phyloP scores from a whole-genome alignment of 2,797 vertebrate species.

The Acropternis orthonyx region DNA sequence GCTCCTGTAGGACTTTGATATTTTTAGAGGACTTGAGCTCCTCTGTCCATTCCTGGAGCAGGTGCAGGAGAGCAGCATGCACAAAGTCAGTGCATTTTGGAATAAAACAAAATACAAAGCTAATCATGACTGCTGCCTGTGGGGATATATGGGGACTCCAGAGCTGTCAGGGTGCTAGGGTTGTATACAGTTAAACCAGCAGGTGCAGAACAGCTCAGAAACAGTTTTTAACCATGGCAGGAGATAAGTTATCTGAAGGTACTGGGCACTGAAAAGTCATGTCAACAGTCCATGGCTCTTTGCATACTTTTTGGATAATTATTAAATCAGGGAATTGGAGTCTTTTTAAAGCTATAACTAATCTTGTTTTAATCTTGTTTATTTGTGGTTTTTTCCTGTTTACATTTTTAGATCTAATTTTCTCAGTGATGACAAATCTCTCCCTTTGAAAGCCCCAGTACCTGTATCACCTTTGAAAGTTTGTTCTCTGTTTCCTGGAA shows the following conservation, averaged over 20 bases:
- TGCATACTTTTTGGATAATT: not conserved
- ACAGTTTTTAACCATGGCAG: not conserved
- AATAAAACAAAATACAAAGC: not conserved
- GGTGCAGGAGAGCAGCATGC: not conserved
- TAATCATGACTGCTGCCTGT: not conserved
- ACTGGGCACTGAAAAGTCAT: not conserved
- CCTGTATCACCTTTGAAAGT: not conserved
- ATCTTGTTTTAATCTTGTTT: not conserved
- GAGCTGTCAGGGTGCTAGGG: not conserved
- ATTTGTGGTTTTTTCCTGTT: not conserved
- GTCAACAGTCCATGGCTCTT: not conserved
- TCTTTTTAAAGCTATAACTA: not conserved
- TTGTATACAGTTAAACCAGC: not conserved
- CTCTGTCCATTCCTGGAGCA: not conserved
- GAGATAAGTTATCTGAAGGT: not conserved
- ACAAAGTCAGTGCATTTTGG: fast-evolving
- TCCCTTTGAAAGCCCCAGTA: not conserved
- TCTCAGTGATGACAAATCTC: not conserved
- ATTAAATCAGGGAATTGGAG: not conserved
- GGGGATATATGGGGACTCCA: not conserved
- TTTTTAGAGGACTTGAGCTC: not conserved
- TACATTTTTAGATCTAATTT: not conserved
- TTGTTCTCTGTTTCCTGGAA: not conserved
- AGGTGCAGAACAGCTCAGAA: not conserved
- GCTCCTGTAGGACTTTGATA: not conserved